phyloP scores from a whole-genome alignment of 2,113 vertebrate genomes.

The Brachyistius frenatus region DNA sequence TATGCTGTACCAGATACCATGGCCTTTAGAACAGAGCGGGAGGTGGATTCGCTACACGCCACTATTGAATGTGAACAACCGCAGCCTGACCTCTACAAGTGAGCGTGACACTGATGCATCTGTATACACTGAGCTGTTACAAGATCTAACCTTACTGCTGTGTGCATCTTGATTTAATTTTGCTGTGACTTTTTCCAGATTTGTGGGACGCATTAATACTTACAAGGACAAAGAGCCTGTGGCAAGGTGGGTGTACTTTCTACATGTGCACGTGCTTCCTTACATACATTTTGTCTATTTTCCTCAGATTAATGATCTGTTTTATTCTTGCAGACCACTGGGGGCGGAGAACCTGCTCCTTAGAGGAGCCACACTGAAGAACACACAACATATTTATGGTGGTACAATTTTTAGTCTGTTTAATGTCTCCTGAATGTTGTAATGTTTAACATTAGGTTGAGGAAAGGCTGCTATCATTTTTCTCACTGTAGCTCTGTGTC shows the following conservation, averaged over 20 bases:
- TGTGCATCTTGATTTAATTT: conserved; percentile 38
- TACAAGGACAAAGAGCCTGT: conserved; percentile 92
- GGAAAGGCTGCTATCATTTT: neutral
- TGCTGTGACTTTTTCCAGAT: conserved; percentile 83
- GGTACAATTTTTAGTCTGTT: conserved; percentile 50
- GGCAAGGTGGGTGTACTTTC: conserved; percentile 86
- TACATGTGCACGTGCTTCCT: neutral
- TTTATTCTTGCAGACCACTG: conserved; percentile 87
- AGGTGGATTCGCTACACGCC: conserved; percentile 91
- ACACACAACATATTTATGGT: conserved; percentile 96
- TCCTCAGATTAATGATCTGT: neutral
- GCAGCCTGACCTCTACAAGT: conserved; percentile 99
- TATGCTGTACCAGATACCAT: conserved; percentile 96
- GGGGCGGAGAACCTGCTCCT: conserved; percentile 97
- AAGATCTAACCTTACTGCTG: conserved; percentile 4
- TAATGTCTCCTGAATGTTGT: conserved; percentile 7
- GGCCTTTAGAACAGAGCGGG: conserved; percentile 92
- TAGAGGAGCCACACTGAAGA: conserved; percentile 97
- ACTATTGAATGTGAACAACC: conserved; percentile 99
- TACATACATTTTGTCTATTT: too few relatives aligned
- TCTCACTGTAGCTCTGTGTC: conserved; percentile 26
- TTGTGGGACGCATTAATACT: conserved; percentile 97
- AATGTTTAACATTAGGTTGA: neutral
- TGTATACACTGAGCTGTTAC: conserved; percentile 1
- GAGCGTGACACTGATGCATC: conserved; percentile 73